Evolutionary conservation across 2,888 invertebrate genomes (phyloP), one percentile per base, ranked within the genome.

Genomic region (Hecatera dysodea): DNA sequence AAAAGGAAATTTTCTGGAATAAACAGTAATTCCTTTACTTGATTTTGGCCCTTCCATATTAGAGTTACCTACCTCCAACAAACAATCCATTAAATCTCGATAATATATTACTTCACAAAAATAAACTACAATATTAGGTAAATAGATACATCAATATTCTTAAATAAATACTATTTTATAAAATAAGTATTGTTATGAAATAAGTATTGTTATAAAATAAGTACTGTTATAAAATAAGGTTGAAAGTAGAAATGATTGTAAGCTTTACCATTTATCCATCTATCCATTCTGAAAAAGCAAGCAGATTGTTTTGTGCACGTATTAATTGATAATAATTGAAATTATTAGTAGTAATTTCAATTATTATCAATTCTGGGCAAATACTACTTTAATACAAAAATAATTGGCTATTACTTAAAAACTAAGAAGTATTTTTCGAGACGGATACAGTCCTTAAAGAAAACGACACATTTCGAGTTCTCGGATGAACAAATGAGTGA

Each of bases 381-480:
- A 48, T 55, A 29, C 39, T 48, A 46, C 2, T 5, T 15, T 12
- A 36, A 12, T 27, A 27, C 12, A 27, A 27, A 24, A 24, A 36
- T 3, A 0, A 52, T 15, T n/a, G n/a, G n/a, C n/a, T n/a, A n/a
- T n/a, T n/a, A n/a, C n/a, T 12, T 24, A 46, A 39, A 52, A 60
- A 19, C 19, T 2, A n/a, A 56, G 19, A 50, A 36, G 42, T 53
- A 22, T 67, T 46, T 22, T 50, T 27, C 12, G 12, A 69, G 27
- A 19, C 22, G 19, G n/a, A 60, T 71, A 48, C 29, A 36, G 22
- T 24, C 27, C 33, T 24, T 33, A 44, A 50, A 42, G 22, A 75
- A 64, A 80, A 68, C 59, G 75, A 63, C 44, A 24, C 57, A 59
- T 80, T 64, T n/a, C 1, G 15, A 75, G 63, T 63, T 68, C 9